Conservation (phyloP, 2,888 invertebrate species). For the Agrotis clavis region DNA sequence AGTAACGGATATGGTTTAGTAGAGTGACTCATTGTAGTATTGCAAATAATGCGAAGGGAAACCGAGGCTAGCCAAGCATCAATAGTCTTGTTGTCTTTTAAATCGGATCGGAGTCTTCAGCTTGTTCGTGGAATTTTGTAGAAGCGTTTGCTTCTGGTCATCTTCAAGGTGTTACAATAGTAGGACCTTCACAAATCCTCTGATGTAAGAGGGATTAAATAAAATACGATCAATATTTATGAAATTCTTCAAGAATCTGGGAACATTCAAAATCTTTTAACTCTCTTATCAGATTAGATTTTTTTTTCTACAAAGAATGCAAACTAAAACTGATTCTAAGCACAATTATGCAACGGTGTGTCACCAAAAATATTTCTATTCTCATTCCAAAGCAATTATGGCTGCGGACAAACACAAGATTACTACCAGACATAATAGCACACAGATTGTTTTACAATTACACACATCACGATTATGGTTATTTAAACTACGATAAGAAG, state of each 20-base stretch:
- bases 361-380: constrained; percentile 53
- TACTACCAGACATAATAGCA: constrained; percentile 60
- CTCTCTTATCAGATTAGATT: not conserved
- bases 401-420: constrained; percentile 52
- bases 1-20: constrained; percentile 61
- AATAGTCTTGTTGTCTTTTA: constrained; percentile 40
- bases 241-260: not conserved
- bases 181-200: not conserved
- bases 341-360: constrained; percentile 39
- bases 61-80: constrained; percentile 39
- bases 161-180: not conserved
- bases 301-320: not conserved
- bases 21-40: constrained; percentile 58
- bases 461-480: constrained; percentile 61
- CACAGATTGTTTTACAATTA: constrained; percentile 67
- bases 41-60: constrained; percentile 51
- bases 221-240: not conserved
- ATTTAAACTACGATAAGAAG: constrained; percentile 66
- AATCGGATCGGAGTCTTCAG: constrained; percentile 17
- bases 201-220: not conserved
- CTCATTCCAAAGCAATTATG: constrained; percentile 51
- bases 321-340: not conserved
- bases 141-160: not conserved
- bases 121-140: not conserved
- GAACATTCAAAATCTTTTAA: not conserved